Evolutionary conservation across 2,113 vertebrate species (phyloP), one percentile per base, ranked within the genome.

Genomic region (Corvus moneduloides): DNA sequence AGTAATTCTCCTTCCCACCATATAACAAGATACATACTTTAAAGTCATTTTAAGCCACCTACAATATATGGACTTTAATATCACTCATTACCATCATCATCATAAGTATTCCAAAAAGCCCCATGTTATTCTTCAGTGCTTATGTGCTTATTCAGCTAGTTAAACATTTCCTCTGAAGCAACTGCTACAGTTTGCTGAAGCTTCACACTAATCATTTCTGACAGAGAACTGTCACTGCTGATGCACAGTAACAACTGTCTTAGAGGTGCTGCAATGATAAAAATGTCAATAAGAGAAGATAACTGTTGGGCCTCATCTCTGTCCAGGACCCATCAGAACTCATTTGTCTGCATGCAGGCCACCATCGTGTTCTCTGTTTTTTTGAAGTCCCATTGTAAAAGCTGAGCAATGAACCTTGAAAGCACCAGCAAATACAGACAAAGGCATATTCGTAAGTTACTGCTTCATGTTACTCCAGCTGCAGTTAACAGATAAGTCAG

Each of bases 31-130:
- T 7, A 41, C 4, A 26, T 10, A 79, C 8, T 12, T 84, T 15
- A 14, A 68, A 77, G 39, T 68, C 1, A 35, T 63, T 66, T 62
- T 63, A 92, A 86, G 27, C 43, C 43, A 69, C 23, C 39, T 69
- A 33, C 18, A 52, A 3, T 67, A 39, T 39, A 43, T 30, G 90
- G 41, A 77, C 48, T n/a, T 66, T 67, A 55, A 0, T 43, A 46
- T n/a, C 30, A 33, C 18, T 76, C 0, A 0, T 39, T 69, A 35
- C 4, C 23, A 52, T 35, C 7, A 1, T 7, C 37, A 67, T 35
- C 3, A 0, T 11, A 61, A n/a, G 15, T 58, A 74, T 28, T 69
- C 33, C 8, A 71, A 51, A 77, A 80, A 44, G 39, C 4, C 14
- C 15, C 48, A 4, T 26, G 17, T 51, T 67, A 59, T 22, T 69